Base-by-base conservation (phyloP, 1,140 invertebrate genomes). In the Heterodera schachtii region DNA sequence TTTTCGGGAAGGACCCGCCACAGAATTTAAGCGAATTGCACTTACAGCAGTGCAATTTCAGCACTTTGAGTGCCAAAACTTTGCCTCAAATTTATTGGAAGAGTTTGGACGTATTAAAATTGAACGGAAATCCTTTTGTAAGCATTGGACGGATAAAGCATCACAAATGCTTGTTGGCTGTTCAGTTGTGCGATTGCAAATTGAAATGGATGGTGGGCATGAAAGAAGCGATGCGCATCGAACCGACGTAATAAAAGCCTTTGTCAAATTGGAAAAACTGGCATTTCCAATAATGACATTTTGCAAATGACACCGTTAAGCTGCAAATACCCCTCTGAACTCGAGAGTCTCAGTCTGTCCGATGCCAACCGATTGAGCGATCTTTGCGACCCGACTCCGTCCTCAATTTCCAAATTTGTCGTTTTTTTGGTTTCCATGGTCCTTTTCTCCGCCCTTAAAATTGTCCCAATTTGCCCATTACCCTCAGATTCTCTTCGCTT, bases 51-150 rank as follows among this genome's bases (percentile, higher is more conserved):
- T 81, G 80, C 60, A 76, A 77, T 46, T 69, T 81, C n/a, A 76
- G 41, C 70, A 70, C 47, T 21, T 49, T 81, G 31, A 74, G 73
- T 52, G 80, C 73, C 57, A n/a, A 73, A 1, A n/a, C 64, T 43
- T 66, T 81, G 47, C n/a, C 66, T 11, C 47, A 43, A 49, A 64
- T 69, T 8, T 71, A 67, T 49, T 81, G 80, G 80, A 52, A 41
- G 52, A 46, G 49, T 41, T 41, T 52, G 52, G 44, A 77, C 60
- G 57, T 52, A 2, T 31, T 79, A 19, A 44, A 43, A 67, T 16
- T 81, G 46, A 49, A 47, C n/a, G 80, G 80, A 78, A 81, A 81
- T 78, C 80, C 75, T 57, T 79, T 43, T 31, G 66, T 79, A 79
- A 41, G 44, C 31, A 31, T 31, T 31, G 21, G 46, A 44, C 9